Evolutionary conservation across 2,888 invertebrate species (phyloP).

Genomic region (Bombylius major): DNA sequence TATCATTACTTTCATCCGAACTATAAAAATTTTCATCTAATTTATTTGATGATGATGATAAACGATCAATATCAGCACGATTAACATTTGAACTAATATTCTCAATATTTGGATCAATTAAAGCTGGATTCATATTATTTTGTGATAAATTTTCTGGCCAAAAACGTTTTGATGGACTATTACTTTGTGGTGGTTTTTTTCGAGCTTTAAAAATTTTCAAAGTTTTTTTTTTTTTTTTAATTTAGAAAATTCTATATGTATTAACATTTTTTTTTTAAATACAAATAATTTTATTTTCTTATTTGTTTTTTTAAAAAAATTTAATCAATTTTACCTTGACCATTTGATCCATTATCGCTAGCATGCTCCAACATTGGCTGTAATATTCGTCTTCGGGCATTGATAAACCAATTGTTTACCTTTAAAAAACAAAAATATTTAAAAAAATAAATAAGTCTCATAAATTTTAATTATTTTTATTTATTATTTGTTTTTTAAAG

Average conservation of each 20-base stretch:
- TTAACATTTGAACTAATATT: constrained; percentile 18
- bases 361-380: constrained; percentile 76
- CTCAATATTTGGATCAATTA: constrained; percentile 18
- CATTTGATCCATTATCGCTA: constrained; percentile 15
- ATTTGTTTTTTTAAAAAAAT: not conserved
- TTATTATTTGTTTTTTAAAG: not conserved
- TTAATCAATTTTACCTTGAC: constrained; percentile 8
- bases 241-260: no score
- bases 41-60: constrained; percentile 10
- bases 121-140: constrained; percentile 11
- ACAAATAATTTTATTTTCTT: not conserved
- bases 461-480: not conserved
- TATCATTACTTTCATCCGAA: constrained; percentile 18
- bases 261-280: not conserved
- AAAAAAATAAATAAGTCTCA: not conserved
- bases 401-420: constrained; percentile 90
- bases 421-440: constrained; percentile 1
- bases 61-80: constrained; percentile 14
- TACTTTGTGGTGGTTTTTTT: constrained; percentile 9
- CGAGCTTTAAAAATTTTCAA: constrained; percentile 5
- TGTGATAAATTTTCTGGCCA: constrained; percentile 8
- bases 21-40: constrained; percentile 15
- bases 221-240: no score
- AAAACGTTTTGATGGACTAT: constrained; percentile 10
- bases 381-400: constrained; percentile 78